These are phyloP conservation scores for Zoanthus solanderi DNA, from an alignment of 92 coral and sea anemone genomes.

Conservation along the genomic window DNA sequence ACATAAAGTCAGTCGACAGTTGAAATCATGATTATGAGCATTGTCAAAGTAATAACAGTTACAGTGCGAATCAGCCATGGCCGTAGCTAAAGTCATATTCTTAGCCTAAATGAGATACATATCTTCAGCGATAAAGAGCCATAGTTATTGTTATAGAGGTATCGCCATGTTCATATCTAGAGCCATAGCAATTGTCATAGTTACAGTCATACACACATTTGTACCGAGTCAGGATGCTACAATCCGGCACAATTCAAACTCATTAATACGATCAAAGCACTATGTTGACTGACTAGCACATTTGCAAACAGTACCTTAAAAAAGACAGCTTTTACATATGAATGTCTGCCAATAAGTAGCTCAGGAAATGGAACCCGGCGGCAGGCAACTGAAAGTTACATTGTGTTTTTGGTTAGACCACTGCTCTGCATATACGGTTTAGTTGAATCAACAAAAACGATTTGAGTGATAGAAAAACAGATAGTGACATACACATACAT, in stretches of 20 bases:
- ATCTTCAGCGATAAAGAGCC: too few relatives aligned
- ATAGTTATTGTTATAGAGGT: too few relatives aligned
- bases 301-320: slow-evolving; percentile 61
- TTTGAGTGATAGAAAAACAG: too few relatives aligned
- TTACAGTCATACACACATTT: background rate
- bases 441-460: background rate
- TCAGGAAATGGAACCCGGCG: slow-evolving; percentile 88
- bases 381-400: slow-evolving; percentile 61
- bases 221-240: too few relatives aligned
- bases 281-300: background rate
- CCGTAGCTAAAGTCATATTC: too few relatives aligned
- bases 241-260: background rate
- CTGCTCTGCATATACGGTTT: background rate
- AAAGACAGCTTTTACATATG: slow-evolving; percentile 81
- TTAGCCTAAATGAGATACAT: too few relatives aligned
- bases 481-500: too few relatives aligned
- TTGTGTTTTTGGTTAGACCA: background rate
- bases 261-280: background rate
- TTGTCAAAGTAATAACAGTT: too few relatives aligned
- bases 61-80: too few relatives aligned
- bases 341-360: slow-evolving; percentile 85
- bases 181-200: background rate
- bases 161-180: too few relatives aligned
- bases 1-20: too few relatives aligned
- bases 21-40: too few relatives aligned